Percentiles rank a stretch among this genome's conserved stretches.
phyloP scores from a whole-genome alignment of 2,113 vertebrate species.

The Dasyprocta punctata region DNA sequence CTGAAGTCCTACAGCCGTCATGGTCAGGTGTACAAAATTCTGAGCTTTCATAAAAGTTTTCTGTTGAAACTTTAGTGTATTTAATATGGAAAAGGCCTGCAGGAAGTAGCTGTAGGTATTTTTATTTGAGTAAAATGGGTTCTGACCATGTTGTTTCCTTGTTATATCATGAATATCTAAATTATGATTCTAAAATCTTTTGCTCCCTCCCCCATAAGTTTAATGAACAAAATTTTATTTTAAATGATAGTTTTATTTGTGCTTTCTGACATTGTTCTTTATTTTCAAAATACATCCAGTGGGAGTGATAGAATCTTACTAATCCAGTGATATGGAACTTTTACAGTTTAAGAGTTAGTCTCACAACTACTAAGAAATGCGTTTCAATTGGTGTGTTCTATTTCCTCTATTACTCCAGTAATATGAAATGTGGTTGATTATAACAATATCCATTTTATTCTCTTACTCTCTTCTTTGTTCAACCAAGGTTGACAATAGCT shows the following conservation, averaged over 20 bases:
- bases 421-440: accelerated
- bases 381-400: not conserved
- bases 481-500: not conserved
- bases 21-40: not conserved
- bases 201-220: not conserved
- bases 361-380: not conserved
- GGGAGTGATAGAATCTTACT: not conserved
- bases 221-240: not conserved
- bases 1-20: accelerated
- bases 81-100: accelerated
- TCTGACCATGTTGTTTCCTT: not conserved
- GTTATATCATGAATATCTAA: not conserved
- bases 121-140: too few relatives aligned
- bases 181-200: not conserved
- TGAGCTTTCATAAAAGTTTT: not conserved
- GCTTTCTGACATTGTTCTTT: not conserved
- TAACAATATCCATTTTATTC: accelerated
- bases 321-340: not conserved
- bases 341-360: not conserved
- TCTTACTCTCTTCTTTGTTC: not conserved
- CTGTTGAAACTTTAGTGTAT: too few relatives aligned
- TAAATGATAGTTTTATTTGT: not conserved
- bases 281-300: not conserved
- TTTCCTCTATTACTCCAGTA: not conserved
- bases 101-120: too few relatives aligned